These are phyloP conservation scores for Phrynosoma platyrhinos DNA, from an alignment of 2,113 vertebrate species.

Conservation along the genomic window DNA sequence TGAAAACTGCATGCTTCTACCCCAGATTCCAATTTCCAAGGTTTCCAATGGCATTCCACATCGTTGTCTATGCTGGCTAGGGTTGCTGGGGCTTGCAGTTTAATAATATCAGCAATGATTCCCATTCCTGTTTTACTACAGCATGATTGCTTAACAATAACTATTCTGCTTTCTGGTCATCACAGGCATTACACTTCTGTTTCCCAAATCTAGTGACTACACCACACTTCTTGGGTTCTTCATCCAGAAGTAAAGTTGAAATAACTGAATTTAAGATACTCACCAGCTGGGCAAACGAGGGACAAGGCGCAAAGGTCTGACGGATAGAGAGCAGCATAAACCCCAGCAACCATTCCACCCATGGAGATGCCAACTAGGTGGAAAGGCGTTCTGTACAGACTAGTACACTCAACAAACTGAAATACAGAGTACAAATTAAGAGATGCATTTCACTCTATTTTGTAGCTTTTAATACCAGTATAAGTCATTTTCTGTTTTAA, in stretches of 20 bases:
- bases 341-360: slow-evolving; percentile 24
- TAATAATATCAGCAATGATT: too few species aligned
- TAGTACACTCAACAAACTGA: slow-evolving; percentile 13
- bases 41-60: too few species aligned
- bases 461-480: neutral
- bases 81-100: too few species aligned
- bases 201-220: too few species aligned
- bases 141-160: too few species aligned
- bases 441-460: neutral
- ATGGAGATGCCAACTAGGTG: slow-evolving; percentile 17
- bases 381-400: slow-evolving; percentile 15
- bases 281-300: slow-evolving; percentile 15
- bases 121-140: too few species aligned
- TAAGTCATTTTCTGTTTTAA: neutral
- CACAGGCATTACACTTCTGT: too few species aligned
- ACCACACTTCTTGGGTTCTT: neutral
- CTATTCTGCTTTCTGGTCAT: too few species aligned
- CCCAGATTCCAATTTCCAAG: too few species aligned
- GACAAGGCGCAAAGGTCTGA: neutral
- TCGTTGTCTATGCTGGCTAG: too few species aligned
- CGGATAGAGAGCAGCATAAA: slow-evolving; percentile 29
- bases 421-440: neutral
- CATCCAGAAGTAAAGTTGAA: too few species aligned
- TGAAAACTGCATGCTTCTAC: too few species aligned
- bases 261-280: neutral